A percentile compares a stretch with the other conserved stretches of the same genome.
Evolutionary conservation across 64 coral and sea anemone genomes (phyloP).

Genomic region (Montipora sp.): DNA sequence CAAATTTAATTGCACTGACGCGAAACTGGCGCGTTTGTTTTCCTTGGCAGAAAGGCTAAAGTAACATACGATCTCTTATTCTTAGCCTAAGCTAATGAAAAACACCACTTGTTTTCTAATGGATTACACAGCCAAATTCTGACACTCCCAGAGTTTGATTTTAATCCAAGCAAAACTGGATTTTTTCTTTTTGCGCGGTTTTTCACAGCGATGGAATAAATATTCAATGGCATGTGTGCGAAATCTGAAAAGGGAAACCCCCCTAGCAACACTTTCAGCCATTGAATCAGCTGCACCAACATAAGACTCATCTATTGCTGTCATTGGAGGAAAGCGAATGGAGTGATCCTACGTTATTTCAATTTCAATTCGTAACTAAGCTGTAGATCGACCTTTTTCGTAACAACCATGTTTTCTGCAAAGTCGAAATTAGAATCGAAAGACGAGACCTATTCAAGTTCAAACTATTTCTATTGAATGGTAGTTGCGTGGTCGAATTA

Average conservation of each 20-base stretch:
- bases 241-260: conserved; percentile 39
- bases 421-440: not conserved
- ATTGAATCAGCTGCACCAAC: conserved; percentile 40
- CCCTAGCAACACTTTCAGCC: not conserved
- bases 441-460: not conserved
- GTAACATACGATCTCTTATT: conserved; percentile 10
- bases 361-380: conserved; percentile 47
- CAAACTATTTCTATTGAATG: too few species aligned
- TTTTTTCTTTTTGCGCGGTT: not conserved
- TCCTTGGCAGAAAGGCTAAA: not conserved
- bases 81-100: not conserved
- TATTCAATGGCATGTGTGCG: conserved; percentile 45
- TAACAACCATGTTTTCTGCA: not conserved
- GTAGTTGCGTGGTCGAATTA: not conserved
- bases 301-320: not conserved
- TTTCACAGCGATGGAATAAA: conserved; percentile 26
- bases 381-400: not conserved
- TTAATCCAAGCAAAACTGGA: not conserved
- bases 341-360: conserved; percentile 24
- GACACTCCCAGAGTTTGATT: not conserved
- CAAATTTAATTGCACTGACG: conserved; percentile 25
- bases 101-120: not conserved
- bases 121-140: not conserved
- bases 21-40: conserved; percentile 29
- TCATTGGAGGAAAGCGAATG: conserved; percentile 27